Evolutionary conservation across 2,888 invertebrate genomes (phyloP).

Genomic region (Ectobius pallidus): DNA sequence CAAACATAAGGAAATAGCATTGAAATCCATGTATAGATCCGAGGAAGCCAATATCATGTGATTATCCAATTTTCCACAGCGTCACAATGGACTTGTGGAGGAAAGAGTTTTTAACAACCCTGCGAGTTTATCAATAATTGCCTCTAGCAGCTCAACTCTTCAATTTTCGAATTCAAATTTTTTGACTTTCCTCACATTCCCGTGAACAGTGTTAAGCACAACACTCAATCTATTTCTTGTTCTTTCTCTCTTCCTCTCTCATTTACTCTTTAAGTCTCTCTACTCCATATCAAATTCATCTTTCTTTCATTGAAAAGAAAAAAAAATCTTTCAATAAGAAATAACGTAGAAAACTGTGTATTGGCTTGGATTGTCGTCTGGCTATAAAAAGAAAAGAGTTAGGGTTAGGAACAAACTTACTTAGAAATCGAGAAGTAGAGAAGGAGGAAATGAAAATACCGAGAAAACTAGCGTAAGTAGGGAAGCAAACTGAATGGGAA

Average conservation of each 20-base stretch:
- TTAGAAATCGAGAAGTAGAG: too few relatives aligned
- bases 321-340: constrained; percentile 16
- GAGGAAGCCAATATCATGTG: too few relatives aligned
- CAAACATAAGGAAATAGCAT: too few relatives aligned
- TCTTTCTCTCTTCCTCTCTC: background rate
- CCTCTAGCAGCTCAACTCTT: too few relatives aligned
- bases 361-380: constrained; percentile 2
- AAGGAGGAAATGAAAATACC: background rate
- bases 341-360: constrained; percentile 18
- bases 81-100: too few relatives aligned
- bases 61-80: constrained; percentile 5
- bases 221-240: background rate
- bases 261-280: too few relatives aligned
- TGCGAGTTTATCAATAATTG: too few relatives aligned
- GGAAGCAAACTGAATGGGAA: background rate
- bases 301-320: constrained; percentile 7
- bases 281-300: too few relatives aligned
- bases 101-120: too few relatives aligned
- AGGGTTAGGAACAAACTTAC: constrained; percentile 6
- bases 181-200: background rate
- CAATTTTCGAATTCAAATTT: constrained; percentile 14
- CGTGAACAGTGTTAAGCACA: background rate
- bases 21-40: too few relatives aligned
- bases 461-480: background rate
- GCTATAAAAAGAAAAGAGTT: background rate